These are phyloP conservation scores for Protobothrops mucrosquamatus DNA, from an alignment of 2,113 vertebrate genomes.

Conservation along the genomic window DNA sequence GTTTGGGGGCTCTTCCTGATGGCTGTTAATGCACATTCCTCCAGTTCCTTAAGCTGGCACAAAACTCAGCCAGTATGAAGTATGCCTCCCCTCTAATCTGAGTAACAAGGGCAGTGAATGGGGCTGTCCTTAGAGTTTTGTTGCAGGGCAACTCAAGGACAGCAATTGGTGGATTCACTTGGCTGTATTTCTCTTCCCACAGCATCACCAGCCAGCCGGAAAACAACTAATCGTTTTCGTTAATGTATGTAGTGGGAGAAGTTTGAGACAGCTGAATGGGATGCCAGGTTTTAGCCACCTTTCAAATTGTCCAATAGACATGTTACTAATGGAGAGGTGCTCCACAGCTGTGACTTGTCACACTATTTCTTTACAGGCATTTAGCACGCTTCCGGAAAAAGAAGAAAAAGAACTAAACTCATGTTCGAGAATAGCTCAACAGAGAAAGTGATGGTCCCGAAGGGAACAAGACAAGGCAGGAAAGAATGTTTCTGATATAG, in stretches of 20 bases:
- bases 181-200: neutral
- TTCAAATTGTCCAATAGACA: neutral
- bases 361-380: neutral
- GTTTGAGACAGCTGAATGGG: neutral
- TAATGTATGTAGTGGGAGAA: neutral
- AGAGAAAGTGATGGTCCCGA: neutral
- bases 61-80: neutral
- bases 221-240: neutral
- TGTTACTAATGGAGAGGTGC: neutral
- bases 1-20: neutral
- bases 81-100: neutral
- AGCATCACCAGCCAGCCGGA: neutral
- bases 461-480: neutral
- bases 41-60: neutral
- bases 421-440: neutral
- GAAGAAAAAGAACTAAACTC: neutral
- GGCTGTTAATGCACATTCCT: neutral
- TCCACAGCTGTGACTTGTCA: neutral
- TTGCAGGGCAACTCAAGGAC: neutral
- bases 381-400: neutral
- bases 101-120: neutral
- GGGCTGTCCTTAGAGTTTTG: neutral
- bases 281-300: neutral
- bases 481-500: neutral
- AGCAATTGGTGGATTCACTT: neutral